Conservation (phyloP, 2,113 vertebrate species). For the Spizaetus ornatus region DNA sequence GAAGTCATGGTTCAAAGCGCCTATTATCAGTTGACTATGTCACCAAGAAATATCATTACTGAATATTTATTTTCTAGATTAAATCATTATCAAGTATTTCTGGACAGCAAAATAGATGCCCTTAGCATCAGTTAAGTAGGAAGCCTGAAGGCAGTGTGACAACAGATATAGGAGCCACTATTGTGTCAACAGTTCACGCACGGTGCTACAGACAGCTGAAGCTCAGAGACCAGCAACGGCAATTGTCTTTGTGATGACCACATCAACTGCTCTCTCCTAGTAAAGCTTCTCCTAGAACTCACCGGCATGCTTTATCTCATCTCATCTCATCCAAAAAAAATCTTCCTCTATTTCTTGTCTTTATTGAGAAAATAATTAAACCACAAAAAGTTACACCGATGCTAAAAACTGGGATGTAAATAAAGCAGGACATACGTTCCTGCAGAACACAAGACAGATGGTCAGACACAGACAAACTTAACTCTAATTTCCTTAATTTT, state of each 20-base stretch:
- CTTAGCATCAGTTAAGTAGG: neutral
- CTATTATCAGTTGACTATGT: neutral
- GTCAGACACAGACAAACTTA: neutral
- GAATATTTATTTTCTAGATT: neutral
- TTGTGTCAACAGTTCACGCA: rapidly evolving
- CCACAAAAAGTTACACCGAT: neutral
- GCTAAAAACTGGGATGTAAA: neutral
- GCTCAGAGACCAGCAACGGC: neutral
- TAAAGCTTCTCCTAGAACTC: neutral
- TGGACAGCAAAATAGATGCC: neutral
- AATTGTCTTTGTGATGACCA: neutral
- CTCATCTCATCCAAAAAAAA: neutral
- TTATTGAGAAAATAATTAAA: neutral
- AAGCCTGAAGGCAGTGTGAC: neutral
- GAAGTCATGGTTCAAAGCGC: neutral
- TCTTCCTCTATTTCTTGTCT: neutral
- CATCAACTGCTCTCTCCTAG: neutral
- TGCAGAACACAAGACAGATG: neutral
- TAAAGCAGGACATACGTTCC: neutral
- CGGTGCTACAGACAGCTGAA: neutral
- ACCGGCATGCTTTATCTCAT: neutral
- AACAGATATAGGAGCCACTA: neutral
- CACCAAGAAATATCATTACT: neutral
- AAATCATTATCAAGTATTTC: neutral
- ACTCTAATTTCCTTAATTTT: neutral